Base-by-base conservation (phyloP, 2,797 vertebrate species). In the Hippopotamyrus pictus region DNA sequence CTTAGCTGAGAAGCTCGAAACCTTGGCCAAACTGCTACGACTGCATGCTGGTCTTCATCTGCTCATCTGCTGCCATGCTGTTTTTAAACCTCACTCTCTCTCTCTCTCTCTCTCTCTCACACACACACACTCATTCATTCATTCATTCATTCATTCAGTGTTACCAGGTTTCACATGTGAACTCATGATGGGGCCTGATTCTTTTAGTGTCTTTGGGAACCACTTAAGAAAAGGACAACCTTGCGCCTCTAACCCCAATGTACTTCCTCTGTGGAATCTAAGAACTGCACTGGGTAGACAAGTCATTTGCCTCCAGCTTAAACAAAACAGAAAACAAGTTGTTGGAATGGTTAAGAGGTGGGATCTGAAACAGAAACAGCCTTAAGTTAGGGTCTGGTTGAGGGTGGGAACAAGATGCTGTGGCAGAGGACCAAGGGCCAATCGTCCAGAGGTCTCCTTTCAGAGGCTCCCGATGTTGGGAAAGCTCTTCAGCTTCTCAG, bases 401-500 rank as follows among this genome's bases (percentile, higher is more conserved):
- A 89, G 89, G 85, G 92, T 89, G 89, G 89, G 88, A 33, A 89
- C 19, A 73, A 14, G 87, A 79, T 79, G 33, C 59, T 8, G 51
- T 17, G 90, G 14, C 57, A 2, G 88, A 59, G 87, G 65, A 46
- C 90, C 89, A 37, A 50, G 12, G 59, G 62, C 37, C 17, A 50
- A 5, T 19, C 11, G 11, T 22, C 37, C 19, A 12, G 29, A 37
- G 12, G 48, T 41, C 48, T 17, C 33, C n/a, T 5, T 51, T 97
- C 94, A 99, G 90, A 99, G 96, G 95, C 99, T 99, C 95, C 99
- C 98, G 0, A 99, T 99, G 95, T 99, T 99, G 91, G 98, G 99
- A 94, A 99, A 99, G 92, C 98, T 99, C 95, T 99, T 99, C 92
- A 99, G 97, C 88, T 99, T 99, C 95, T 99, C 98, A 11, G 98